Percentiles rank a stretch among this genome's conserved stretches.
Evolutionary conservation across 2,113 vertebrate species (phyloP).

Genomic region (Condylura cristata): DNA sequence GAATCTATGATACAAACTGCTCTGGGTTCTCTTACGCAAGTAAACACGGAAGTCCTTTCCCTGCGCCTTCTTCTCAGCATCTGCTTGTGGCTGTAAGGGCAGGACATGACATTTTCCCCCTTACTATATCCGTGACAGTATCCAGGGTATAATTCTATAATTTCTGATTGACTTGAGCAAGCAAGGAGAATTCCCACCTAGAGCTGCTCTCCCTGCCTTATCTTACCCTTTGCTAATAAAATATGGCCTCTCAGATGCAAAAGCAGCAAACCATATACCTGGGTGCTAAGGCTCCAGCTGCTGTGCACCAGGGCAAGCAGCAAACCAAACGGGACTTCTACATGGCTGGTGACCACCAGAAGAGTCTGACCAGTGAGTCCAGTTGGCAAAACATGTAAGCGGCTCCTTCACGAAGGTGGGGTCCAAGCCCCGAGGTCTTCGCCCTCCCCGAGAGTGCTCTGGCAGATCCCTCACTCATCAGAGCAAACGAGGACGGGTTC

Average conservation of each 20-base stretch:
- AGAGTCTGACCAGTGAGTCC: background rate
- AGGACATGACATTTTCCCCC: background rate
- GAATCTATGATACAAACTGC: background rate
- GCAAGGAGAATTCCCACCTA: background rate
- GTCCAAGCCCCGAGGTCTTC: slow-evolving; percentile 79
- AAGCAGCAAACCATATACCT: background rate
- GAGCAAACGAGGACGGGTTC: background rate
- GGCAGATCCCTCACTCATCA: background rate
- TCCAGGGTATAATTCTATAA: background rate
- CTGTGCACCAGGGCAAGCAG: background rate
- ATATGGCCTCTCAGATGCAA: background rate
- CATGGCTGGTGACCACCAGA: fast-evolving
- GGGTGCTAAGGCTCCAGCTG: background rate
- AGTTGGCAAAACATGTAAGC: background rate
- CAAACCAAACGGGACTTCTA: background rate
- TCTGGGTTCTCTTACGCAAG: background rate
- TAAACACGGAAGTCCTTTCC: slow-evolving; percentile 13
- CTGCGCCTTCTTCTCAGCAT: background rate
- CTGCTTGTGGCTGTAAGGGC: background rate
- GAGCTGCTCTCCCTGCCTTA: background rate
- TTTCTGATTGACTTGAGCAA: background rate
- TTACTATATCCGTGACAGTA: background rate
- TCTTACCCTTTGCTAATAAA: background rate
- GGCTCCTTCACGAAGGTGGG: background rate
- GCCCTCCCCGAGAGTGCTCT: background rate